These are phyloP conservation scores for Autographa gamma DNA, from an alignment of 2,888 invertebrate genomes.

Conservation along the genomic window DNA sequence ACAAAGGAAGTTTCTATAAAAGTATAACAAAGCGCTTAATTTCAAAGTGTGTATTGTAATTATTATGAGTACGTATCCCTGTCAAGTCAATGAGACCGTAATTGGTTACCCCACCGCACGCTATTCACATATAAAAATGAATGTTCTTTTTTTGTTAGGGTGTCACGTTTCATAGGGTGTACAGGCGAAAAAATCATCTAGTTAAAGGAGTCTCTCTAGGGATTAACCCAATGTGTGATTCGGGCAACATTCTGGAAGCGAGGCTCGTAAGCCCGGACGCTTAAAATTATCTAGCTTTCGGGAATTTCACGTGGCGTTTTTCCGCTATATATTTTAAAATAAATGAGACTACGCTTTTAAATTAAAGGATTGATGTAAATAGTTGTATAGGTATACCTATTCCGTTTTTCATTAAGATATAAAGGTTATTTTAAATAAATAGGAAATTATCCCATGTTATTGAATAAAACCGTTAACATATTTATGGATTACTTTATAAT, in stretches of 20 bases:
- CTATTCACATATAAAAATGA: conserved; percentile 32
- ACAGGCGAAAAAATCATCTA: conserved; percentile 51
- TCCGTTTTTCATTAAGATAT: not conserved
- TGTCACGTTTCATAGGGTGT: conserved; percentile 49
- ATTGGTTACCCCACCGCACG: conserved; percentile 18
- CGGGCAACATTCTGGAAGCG: conserved; percentile 53
- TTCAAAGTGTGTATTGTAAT: not conserved
- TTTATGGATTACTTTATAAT: not conserved
- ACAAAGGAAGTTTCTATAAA: not conserved
- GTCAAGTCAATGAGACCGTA: conserved; percentile 21
- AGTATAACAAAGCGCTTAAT: not conserved
- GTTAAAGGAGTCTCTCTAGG: conserved; percentile 48
- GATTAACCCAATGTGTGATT: conserved; percentile 60
- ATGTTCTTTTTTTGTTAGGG: conserved; percentile 32
- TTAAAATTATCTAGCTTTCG: conserved; percentile 62
- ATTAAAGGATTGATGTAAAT: conserved; percentile 41
- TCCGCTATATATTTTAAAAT: conserved; percentile 38
- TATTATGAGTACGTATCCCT: not conserved
- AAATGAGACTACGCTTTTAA: conserved; percentile 26
- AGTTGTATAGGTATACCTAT: conserved; percentile 22
- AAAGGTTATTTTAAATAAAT: not conserved
- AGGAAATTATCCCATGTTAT: not conserved
- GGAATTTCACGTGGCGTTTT: conserved; percentile 40
- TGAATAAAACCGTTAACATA: not conserved
- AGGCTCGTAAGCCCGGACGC: conserved; percentile 50